These are phyloP conservation scores for Podotricha telesiphe DNA, from an alignment of 2,888 invertebrate species.

Conservation along the genomic window DNA sequence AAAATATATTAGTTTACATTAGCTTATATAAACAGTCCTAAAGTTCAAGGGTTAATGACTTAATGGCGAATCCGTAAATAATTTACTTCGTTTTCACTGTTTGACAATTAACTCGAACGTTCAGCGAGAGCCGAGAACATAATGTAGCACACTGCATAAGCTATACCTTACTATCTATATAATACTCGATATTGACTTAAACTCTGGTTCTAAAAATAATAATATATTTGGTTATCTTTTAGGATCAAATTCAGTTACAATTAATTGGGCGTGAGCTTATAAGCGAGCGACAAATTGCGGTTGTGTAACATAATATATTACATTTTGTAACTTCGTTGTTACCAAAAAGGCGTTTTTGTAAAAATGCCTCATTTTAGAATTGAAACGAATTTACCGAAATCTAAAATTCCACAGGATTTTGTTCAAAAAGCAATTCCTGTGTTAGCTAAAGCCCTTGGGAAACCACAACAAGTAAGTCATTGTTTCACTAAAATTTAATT, in stretches of 20 bases:
- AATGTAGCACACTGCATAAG: neutral
- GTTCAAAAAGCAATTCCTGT: slow-evolving; percentile 80
- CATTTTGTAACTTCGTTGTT: neutral
- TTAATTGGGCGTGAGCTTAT: too few species aligned
- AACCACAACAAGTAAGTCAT: slow-evolving; percentile 83
- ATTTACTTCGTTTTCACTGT: neutral
- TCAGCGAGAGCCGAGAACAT: neutral
- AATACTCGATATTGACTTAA: slow-evolving; percentile 2
- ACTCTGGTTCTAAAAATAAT: slow-evolving; percentile 2
- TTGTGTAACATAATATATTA: too few species aligned
- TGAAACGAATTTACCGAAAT: slow-evolving; percentile 84
- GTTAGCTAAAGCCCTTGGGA: slow-evolving; percentile 84
- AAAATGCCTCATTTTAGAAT: slow-evolving; percentile 86
- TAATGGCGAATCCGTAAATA: neutral
- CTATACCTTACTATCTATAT: neutral
- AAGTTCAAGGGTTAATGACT: neutral
- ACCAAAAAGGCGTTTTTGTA: neutral
- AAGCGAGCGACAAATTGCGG: too few species aligned
- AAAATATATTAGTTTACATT: too few species aligned
- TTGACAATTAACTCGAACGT: neutral
- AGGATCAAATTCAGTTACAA: neutral
- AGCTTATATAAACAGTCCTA: too few species aligned
- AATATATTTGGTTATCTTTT: neutral
- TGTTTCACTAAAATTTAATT: neutral
- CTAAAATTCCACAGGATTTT: slow-evolving; percentile 83